Evolutionary conservation across 2,888 invertebrate genomes (phyloP), one percentile per base, ranked within the genome.

Genomic region (Acrobasis consociella): DNA sequence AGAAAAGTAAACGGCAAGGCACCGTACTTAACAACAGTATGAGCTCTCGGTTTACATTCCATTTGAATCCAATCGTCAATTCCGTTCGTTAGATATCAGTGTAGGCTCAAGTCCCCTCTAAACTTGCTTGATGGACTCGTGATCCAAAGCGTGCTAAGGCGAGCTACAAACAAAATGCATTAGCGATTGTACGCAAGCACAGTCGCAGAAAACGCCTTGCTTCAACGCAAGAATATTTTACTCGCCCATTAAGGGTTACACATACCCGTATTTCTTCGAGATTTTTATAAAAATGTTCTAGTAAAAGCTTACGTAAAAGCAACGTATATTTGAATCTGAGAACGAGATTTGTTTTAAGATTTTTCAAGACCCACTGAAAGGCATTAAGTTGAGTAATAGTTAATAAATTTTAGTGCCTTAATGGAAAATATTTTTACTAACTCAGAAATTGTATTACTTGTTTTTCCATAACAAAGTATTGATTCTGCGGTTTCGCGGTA

Each of bases 121-220:
- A 60, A 52, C 49, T 58, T 38, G 49, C 37, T 53, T 60, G 60
- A 60, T 65, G 56, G 62, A 60, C 62, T 58, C 61, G 16, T 46
- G 17, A 56, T 56, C 17, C 17, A 46, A 16, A 16, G 56, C 22
- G 17, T 39, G n/a, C 46, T 52, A 60, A 51, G 60, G 51, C 60
- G 15, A 22, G 42, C 51, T 51, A 60, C 60, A 60, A 60, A 60
- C 39, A 52, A 60, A 60, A 60, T 60, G 60, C 60, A 60, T 60
- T 60, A 60, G 39, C 39, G 60, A 58, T 22, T 49, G 38, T 59
- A 59, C 59, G 50, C 49, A 50, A 59, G 49, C 49, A 38, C 38
- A 38, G 59, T 59, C 16, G 49, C 56, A 56, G 15, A 17, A 22
- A 56, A 42, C 39, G 17, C 16, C 38, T 55, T 37, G 15, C 22